Base-by-base conservation (phyloP, 2,888 invertebrate species). In the Dione juno region DNA sequence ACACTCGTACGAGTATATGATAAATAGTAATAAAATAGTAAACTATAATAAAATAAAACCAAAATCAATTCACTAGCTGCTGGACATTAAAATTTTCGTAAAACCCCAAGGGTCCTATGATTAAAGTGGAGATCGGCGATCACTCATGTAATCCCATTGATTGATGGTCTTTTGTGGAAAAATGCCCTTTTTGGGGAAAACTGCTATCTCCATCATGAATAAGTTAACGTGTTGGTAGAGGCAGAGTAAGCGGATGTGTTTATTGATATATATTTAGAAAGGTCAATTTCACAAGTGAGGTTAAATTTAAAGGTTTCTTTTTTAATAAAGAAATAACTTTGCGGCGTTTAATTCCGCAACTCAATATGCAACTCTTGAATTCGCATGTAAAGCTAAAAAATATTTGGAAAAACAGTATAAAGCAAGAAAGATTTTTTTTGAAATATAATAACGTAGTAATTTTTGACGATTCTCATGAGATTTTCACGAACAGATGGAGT, bases 111-210 rank as follows among this genome's bases (percentile, higher is more conserved):
- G 84, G 87, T 77, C 82, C 83, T 83, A 85, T 88, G 89, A 89
- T 89, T 88, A 87, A 86, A 85, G 84, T 82, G 80, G 79, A 71
- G 74, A 74, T 79, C 83, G 79, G 81, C 79, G 82, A 81, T 74
- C 76, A 77, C 77, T 75, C 78, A 77, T 76, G 82, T 87, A 87
- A 89, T 87, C 88, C 84, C 74, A 80, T 84, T 92, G 92, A 92
- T 92, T 86, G 92, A 92, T 92, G 88, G 82, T 85, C 84, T 82
- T 77, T 79, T 81, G 80, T 81, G 81, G 81, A 77, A 82, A 86
- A 83, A 85, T 86, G 85, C 83, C 83, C 87, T 81, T 90, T 88
- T 85, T 81, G 78, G 84, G 81, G 80, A 85, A 89, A 86, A 80
- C 81, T 78, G 77, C 74, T 76, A 79, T 76, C 75, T 80, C 80